A percentile compares a stretch with the other conserved stretches of the same genome.
phyloP scores from a whole-genome alignment of 2,888 invertebrate genomes.

The Agrilus biguttatus region DNA sequence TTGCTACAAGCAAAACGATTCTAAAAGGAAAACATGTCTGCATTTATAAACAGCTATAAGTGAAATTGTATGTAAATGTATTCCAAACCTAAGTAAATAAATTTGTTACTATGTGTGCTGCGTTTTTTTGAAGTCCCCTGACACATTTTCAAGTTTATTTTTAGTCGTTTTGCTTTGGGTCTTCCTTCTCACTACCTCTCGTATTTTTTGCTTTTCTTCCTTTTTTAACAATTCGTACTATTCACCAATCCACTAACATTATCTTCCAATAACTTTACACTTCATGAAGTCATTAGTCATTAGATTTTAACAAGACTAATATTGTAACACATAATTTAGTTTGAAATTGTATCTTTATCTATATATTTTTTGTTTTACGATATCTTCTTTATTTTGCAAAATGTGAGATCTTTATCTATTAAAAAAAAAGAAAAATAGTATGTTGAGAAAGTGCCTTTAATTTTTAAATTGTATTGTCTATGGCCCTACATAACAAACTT shows the following conservation, averaged over 20 bases:
- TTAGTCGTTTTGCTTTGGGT: constrained; percentile 28
- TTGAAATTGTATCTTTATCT: constrained; percentile 3
- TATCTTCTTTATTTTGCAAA: neutral
- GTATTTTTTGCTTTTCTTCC: constrained; percentile 11
- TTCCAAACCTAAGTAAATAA: constrained; percentile 14
- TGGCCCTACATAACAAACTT: no score
- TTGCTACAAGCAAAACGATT: constrained; percentile 4
- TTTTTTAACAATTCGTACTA: constrained; percentile 2
- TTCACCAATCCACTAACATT: no score
- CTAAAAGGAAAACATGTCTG: no score
- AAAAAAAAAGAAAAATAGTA: no score
- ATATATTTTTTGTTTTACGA: neutral
- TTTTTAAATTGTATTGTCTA: no score
- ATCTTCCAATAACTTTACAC: no score
- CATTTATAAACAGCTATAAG: no score
- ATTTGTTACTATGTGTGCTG: constrained; percentile 9
- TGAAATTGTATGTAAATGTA: constrained; percentile 8
- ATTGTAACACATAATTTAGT: no score
- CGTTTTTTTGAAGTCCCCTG: constrained; percentile 18
- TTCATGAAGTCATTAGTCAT: no score
- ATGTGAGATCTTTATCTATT: no score
- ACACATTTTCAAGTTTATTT: constrained; percentile 15
- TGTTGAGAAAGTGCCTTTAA: no score
- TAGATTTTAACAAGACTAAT: no score
- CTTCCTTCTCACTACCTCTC: constrained; percentile 7